Evolutionary conservation across 2,113 vertebrate genomes (phyloP).

Genomic region (Genyomyrus donnyi): DNA sequence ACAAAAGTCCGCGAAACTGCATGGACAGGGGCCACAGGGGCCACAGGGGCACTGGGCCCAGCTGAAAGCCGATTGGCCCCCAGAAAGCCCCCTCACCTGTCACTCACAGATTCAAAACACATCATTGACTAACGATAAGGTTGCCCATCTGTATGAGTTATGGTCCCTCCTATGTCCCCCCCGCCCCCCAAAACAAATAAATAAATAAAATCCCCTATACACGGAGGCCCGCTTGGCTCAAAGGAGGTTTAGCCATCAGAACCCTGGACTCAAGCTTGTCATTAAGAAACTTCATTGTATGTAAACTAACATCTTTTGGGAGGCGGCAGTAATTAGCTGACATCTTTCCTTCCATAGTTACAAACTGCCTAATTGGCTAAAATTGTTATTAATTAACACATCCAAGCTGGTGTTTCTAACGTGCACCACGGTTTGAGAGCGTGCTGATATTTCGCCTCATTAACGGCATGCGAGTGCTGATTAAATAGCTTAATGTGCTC

Average conservation of each 20-base stretch:
- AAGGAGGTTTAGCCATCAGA: not conserved
- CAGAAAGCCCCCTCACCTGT: not conserved
- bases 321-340: not conserved
- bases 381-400: not conserved
- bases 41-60: not conserved
- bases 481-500: not conserved
- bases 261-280: not conserved
- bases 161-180: not conserved
- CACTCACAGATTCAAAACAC: not conserved
- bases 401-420: not conserved
- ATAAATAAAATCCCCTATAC: not conserved
- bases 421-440: not conserved
- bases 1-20: not conserved
- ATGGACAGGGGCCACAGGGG: not conserved
- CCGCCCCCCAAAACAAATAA: not conserved
- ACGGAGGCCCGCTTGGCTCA: not conserved
- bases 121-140: not conserved
- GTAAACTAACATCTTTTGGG: not conserved
- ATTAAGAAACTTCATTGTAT: not conserved
- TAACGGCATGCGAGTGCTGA: not conserved
- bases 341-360: not conserved
- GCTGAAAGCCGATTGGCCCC: not conserved
- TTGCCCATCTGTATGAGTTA: not conserved
- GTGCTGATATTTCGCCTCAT: not conserved
- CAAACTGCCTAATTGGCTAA: slow-evolving; percentile 12